Conservation (phyloP, 2,113 vertebrate species). For the Lagopus leucura region DNA sequence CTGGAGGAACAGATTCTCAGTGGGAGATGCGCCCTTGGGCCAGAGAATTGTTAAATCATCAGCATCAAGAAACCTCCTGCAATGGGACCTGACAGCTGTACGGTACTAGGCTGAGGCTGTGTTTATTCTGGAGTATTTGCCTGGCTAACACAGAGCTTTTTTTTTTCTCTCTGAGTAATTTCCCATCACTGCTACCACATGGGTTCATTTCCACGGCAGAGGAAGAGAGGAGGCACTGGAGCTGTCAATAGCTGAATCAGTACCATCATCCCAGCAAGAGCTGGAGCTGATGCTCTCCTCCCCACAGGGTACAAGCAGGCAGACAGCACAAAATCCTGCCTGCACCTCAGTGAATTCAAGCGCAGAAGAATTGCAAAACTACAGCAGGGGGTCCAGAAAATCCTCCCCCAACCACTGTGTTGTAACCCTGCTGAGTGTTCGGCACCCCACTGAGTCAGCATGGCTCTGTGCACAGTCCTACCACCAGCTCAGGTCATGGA, state of each 20-base stretch:
- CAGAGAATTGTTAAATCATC: constrained; percentile 20
- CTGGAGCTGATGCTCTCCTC: not conserved
- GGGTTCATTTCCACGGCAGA: not conserved
- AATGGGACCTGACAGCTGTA: not conserved
- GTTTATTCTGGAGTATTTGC: not conserved
- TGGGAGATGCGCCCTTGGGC: constrained; percentile 30
- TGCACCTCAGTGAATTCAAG: not conserved
- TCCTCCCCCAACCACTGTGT: not conserved
- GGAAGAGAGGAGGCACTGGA: not conserved
- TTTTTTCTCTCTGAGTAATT: not conserved
- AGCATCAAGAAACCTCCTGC: not conserved
- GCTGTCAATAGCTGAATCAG: not conserved
- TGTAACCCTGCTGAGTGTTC: not conserved
- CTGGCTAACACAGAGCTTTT: not conserved
- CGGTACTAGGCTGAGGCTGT: not conserved
- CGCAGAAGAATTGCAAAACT: not conserved
- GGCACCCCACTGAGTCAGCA: not conserved
- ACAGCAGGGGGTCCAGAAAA: not conserved
- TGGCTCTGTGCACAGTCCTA: not conserved
- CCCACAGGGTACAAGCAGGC: not conserved
- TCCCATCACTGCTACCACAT: not conserved
- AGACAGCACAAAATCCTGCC: not conserved
- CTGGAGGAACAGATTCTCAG: not conserved
- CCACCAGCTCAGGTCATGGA: not conserved
- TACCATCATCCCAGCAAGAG: not conserved